Percentiles rank a stretch among this genome's conserved stretches.
Conservation (phyloP, 2,113 vertebrate species). For the Otis tarda region DNA sequence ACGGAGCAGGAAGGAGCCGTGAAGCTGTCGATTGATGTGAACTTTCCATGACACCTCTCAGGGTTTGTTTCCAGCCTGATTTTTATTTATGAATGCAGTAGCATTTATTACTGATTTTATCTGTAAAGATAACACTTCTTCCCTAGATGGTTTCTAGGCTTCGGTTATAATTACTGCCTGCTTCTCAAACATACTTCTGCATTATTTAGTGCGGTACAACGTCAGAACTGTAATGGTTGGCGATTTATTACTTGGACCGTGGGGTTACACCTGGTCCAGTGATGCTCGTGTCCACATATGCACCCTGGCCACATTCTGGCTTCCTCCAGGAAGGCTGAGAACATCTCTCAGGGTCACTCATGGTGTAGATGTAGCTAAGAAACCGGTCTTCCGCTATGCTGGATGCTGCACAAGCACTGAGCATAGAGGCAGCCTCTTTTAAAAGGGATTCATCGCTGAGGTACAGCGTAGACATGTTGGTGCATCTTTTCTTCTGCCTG, state of each 20-base stretch:
- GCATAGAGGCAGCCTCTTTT: neutral
- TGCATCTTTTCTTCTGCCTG: neutral
- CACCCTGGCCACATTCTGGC: accelerated
- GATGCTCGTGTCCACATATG: neutral
- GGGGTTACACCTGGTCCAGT: neutral
- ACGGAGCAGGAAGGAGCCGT: neutral
- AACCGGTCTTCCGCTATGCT: neutral
- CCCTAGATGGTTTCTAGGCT: neutral
- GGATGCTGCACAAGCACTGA: neutral
- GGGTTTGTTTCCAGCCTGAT: slow-evolving; percentile 55
- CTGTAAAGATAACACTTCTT: slow-evolving; percentile 54
- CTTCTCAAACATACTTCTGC: neutral
- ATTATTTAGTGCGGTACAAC: neutral
- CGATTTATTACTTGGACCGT: neutral
- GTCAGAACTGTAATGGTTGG: neutral
- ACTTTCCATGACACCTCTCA: slow-evolving; percentile 49
- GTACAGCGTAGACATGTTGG: too few relatives aligned
- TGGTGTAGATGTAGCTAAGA: neutral
- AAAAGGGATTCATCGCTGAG: neutral
- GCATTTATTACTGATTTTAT: slow-evolving; percentile 70
- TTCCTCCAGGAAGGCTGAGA: neutral
- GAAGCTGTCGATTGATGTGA: slow-evolving; percentile 37
- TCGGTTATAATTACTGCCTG: slow-evolving; percentile 16
- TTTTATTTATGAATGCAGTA: slow-evolving; percentile 61
- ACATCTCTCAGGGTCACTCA: neutral